These are phyloP conservation scores for Rhopalosiphum maidis DNA, from an alignment of 1,140 invertebrate species.

Conservation along the genomic window DNA sequence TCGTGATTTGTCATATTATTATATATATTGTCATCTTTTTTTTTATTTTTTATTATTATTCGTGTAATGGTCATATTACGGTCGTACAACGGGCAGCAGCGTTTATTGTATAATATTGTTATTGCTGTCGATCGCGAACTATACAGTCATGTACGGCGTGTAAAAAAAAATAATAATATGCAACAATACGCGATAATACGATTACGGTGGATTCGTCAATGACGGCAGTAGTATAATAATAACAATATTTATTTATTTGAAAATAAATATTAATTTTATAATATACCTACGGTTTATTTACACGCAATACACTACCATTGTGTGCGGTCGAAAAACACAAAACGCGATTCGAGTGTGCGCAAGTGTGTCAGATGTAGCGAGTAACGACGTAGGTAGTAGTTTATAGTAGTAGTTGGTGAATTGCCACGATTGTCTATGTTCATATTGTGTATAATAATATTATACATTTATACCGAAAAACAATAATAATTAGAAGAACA, in stretches of 20 bases:
- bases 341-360: background rate
- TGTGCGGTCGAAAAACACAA: background rate
- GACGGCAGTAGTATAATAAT: background rate
- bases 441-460: background rate
- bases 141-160: background rate
- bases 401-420: background rate
- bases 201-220: background rate
- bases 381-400: background rate
- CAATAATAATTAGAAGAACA: background rate
- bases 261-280: conserved; percentile 21
- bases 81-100: too few species aligned
- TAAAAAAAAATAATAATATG: background rate
- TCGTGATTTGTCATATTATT: background rate
- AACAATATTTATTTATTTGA: background rate
- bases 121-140: background rate
- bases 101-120: background rate
- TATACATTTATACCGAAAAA: background rate
- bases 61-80: background rate
- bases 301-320: background rate
- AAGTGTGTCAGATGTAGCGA: background rate
- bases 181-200: background rate
- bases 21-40: background rate
- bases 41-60: background rate
- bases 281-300: background rate
- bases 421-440: background rate